Evolutionary conservation across 2,797 vertebrate species (phyloP).

Genomic region (Sebastes minor): DNA sequence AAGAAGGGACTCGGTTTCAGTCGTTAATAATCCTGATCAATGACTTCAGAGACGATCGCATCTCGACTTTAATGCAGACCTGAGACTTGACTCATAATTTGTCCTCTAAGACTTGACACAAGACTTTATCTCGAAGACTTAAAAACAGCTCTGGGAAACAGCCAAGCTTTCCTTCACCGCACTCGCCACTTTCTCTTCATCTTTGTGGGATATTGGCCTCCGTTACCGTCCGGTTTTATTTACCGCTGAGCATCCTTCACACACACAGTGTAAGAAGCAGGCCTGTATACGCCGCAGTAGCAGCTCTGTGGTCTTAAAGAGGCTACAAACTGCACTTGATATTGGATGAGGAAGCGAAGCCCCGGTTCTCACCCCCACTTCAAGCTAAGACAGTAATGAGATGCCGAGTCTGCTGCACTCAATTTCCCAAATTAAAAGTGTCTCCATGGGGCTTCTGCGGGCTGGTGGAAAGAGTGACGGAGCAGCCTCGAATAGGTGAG

Average conservation of each 20-base stretch:
- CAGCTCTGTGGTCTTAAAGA: conserved; percentile 15
- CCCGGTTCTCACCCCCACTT: neutral
- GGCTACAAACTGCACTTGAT: conserved; percentile 11
- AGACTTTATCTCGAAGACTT: neutral
- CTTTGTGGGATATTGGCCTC: neutral
- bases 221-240: conserved; percentile 12
- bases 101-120: neutral
- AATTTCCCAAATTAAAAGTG: conserved; percentile 48
- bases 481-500: neutral
- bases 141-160: conserved; percentile 8
- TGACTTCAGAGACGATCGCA: neutral
- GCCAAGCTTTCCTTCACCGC: neutral
- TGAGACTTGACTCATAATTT: neutral
- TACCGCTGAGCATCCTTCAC: conserved; percentile 1
- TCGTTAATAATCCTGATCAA: neutral
- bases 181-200: neutral
- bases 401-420: conserved; percentile 27
- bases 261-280: neutral
- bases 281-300: neutral
- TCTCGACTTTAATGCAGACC: neutral
- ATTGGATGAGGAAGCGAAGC: conserved; percentile 1
- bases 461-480: neutral
- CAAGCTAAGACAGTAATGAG: conserved; percentile 35
- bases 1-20: neutral
- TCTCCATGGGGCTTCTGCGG: conserved; percentile 26